phyloP scores from a whole-genome alignment of 2,113 vertebrate genomes.

The Bujurquina vittata region DNA sequence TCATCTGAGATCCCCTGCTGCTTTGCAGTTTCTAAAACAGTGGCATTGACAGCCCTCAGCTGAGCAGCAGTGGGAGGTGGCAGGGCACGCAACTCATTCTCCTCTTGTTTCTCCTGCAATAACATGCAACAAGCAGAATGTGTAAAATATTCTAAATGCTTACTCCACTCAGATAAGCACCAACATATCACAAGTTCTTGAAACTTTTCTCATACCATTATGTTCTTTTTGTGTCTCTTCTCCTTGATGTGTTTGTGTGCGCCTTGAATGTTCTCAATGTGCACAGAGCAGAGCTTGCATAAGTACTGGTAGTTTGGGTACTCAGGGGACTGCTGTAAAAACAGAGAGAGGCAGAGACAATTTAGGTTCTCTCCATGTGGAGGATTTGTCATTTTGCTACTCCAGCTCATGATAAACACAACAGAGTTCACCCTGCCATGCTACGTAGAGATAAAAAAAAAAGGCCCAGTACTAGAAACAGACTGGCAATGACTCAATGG shows the following conservation, averaged over 20 bases:
- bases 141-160: neutral
- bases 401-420: neutral
- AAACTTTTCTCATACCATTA: conserved; percentile 82
- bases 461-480: neutral
- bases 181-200: neutral
- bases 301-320: conserved; percentile 97
- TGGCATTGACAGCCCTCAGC: conserved; percentile 87
- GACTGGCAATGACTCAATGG: neutral
- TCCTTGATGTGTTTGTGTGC: conserved; percentile 99
- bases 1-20: conserved; percentile 92
- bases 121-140: neutral
- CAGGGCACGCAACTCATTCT: conserved; percentile 92
- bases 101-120: conserved; percentile 99
- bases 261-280: conserved; percentile 98
- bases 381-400: neutral
- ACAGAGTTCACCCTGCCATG: neutral
- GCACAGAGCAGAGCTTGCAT: conserved; percentile 97
- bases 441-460: neutral
- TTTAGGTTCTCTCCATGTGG: neutral
- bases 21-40: conserved; percentile 84
- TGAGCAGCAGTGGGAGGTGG: conserved; percentile 87
- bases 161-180: neutral
- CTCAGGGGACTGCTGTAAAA: conserved; percentile 90
- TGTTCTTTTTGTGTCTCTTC: conserved; percentile 99
- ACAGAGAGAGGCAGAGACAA: conserved; percentile 37